Evolutionary conservation across 2,113 vertebrate species (phyloP).

Genomic region (Esox niger): DNA sequence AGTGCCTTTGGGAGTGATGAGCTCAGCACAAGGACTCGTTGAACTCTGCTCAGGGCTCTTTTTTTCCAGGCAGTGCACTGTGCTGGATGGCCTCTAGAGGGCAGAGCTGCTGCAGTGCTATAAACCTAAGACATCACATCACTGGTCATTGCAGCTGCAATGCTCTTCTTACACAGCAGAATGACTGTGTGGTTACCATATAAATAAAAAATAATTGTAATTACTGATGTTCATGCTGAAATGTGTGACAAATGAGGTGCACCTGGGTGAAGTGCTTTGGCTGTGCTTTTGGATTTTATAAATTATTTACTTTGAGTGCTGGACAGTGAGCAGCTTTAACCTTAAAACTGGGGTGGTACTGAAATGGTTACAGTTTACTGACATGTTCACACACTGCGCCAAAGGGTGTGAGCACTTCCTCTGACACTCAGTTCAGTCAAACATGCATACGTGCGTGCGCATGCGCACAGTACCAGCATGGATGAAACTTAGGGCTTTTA

Average conservation of each 20-base stretch:
- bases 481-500: too few species aligned
- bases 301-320: background rate
- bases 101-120: conserved; percentile 23
- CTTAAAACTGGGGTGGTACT: background rate
- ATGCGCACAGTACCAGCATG: too few species aligned
- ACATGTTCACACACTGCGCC: conserved; percentile 36
- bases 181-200: background rate
- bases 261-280: background rate
- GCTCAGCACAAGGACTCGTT: background rate
- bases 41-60: background rate
- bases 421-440: too few species aligned
- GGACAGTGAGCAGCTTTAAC: background rate
- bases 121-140: background rate
- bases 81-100: conserved; percentile 45
- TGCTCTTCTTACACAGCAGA: conserved; percentile 28
- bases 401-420: conserved; percentile 31
- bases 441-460: too few species aligned
- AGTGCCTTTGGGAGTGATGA: background rate
- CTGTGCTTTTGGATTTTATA: background rate
- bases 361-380: conserved; percentile 28
- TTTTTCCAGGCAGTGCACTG: conserved; percentile 6
- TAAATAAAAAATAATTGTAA: too few species aligned
- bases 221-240: too few species aligned
- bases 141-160: conserved; percentile 4
- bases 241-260: background rate